These are phyloP conservation scores for Dicyrtomina minuta DNA, from an alignment of 2,888 invertebrate species.

Conservation along the genomic window DNA sequence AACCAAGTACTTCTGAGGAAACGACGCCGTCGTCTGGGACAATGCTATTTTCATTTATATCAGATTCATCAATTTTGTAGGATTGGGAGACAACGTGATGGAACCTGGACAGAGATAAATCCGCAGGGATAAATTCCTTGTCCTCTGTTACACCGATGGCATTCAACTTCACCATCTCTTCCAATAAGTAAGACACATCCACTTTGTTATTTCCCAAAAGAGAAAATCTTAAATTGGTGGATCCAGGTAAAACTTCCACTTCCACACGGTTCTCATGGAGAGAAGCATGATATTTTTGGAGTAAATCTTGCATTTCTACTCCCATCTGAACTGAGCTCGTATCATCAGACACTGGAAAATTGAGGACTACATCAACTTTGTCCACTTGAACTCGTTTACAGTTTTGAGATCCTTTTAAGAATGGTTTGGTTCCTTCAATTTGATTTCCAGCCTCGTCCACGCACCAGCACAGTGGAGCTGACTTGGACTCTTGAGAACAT, in stretches of 20 bases:
- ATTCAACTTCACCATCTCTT: conserved; percentile 59
- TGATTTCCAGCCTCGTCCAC: conserved; percentile 81
- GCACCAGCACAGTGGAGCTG: conserved; percentile 71
- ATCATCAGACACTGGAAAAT: conserved; percentile 59
- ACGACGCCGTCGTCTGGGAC: conserved; percentile 41
- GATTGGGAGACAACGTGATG: conserved; percentile 32
- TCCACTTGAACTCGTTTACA: conserved; percentile 71
- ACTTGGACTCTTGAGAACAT: conserved; percentile 56
- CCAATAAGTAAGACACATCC: conserved; percentile 75
- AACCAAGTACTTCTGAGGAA: conserved; percentile 42
- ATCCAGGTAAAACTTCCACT: conserved; percentile 61
- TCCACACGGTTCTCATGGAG: conserved; percentile 55
- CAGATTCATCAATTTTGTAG: conserved; percentile 4
- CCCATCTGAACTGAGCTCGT: conserved; percentile 46
- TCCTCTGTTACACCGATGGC: conserved; percentile 44
- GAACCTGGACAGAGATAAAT: conserved; percentile 43
- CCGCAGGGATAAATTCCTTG: conserved; percentile 40
- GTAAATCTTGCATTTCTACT: conserved; percentile 48
- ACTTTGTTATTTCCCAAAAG: conserved; percentile 73
- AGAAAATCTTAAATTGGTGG: conserved; percentile 59
- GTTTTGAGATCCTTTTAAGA: conserved; percentile 62
- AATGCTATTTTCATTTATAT: conserved; percentile 30
- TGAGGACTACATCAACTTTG: conserved; percentile 72
- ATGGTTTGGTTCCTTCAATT: conserved; percentile 58
- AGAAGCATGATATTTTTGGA: conserved; percentile 38